phyloP scores from a whole-genome alignment of 2,797 vertebrate genomes.

The Kryptopterus vitreolus region DNA sequence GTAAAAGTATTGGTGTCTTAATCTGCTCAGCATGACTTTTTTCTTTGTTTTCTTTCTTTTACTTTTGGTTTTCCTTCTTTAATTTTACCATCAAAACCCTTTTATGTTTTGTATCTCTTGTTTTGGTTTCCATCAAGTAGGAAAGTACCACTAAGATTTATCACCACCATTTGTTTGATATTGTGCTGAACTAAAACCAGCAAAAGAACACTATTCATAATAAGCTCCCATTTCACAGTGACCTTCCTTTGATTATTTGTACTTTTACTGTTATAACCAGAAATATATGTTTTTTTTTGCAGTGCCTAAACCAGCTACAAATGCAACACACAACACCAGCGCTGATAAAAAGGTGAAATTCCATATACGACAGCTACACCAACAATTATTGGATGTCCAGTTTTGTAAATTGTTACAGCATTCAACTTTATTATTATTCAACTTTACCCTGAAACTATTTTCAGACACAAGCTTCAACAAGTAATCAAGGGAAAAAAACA shows the following conservation, averaged over 20 bases:
- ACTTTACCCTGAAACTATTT: background rate
- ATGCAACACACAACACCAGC: background rate
- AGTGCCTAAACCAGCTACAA: background rate
- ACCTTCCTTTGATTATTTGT: constrained; percentile 2
- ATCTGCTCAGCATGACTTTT: background rate
- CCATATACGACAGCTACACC: constrained; percentile 1
- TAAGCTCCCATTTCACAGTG: background rate
- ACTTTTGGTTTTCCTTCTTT: background rate
- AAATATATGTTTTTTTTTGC: background rate
- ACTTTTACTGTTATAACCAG: background rate
- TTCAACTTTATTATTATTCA: background rate
- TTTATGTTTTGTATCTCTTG: background rate
- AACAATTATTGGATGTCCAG: background rate
- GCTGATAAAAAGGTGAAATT: constrained; percentile 21
- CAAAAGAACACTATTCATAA: background rate
- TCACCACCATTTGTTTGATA: background rate
- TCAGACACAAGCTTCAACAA: constrained; percentile 39
- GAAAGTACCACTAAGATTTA: constrained; percentile 12
- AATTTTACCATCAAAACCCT: background rate
- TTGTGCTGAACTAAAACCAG: constrained; percentile 2
- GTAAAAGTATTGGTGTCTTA: background rate
- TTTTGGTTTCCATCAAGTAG: constrained; percentile 4
- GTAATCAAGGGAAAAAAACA: constrained; percentile 59
- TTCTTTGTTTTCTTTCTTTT: too few species aligned
- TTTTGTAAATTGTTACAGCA: background rate